These are phyloP conservation scores for Teleiodes luculella DNA, from an alignment of 2,888 invertebrate species.

Conservation along the genomic window DNA sequence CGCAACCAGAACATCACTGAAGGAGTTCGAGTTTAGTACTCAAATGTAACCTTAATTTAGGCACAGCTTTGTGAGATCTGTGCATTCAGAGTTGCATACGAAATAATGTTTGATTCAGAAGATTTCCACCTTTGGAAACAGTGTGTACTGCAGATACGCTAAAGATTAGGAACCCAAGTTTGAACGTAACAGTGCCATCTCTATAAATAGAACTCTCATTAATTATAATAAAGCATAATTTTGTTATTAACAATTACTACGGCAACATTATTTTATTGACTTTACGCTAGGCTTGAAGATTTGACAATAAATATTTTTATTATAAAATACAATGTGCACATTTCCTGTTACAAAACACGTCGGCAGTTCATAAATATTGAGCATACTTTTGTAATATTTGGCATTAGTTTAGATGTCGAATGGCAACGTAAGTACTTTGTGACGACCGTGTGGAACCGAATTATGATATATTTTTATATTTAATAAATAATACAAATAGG, in stretches of 20 bases:
- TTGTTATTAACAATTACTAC: slow-evolving; percentile 68
- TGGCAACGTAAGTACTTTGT: slow-evolving; percentile 54
- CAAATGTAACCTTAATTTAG: not conserved
- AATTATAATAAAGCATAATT: slow-evolving; percentile 64
- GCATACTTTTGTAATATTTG: slow-evolving; percentile 55
- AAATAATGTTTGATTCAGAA: no score
- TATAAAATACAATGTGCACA: slow-evolving; percentile 64
- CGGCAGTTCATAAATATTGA: slow-evolving; percentile 49
- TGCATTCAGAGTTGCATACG: no score
- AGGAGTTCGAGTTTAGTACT: not conserved
- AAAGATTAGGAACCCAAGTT: slow-evolving; percentile 55
- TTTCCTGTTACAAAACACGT: slow-evolving; percentile 43
- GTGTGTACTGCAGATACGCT: slow-evolving; percentile 20
- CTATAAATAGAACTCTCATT: slow-evolving; percentile 67
- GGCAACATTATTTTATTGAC: slow-evolving; percentile 62
- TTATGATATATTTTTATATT: slow-evolving; percentile 26
- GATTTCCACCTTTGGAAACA: no score
- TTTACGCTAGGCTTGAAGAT: slow-evolving; percentile 61
- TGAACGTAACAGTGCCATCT: slow-evolving; percentile 47
- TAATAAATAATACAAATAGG: slow-evolving; percentile 33
- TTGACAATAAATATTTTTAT: slow-evolving; percentile 55
- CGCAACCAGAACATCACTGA: slow-evolving; percentile 3
- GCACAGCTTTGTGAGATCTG: not conserved
- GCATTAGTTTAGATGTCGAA: slow-evolving; percentile 41
- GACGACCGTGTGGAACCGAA: slow-evolving; percentile 45